Evolutionary conservation across 2,888 invertebrate species (phyloP).

Genomic region (Artemia sinica): DNA sequence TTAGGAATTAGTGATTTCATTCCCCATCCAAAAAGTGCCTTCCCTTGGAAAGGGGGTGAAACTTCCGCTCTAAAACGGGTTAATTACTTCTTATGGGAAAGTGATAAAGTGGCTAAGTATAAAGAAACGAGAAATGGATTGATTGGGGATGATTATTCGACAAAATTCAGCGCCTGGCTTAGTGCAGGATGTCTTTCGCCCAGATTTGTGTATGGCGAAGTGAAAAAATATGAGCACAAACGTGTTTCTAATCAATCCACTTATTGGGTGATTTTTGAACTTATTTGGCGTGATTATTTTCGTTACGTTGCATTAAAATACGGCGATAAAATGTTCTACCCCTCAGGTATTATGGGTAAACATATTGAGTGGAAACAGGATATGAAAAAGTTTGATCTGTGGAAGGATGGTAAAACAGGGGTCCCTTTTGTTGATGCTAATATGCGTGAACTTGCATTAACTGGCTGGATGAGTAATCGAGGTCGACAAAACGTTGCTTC

Average conservation of each 20-base stretch:
- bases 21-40: slow-evolving; percentile 23
- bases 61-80: slow-evolving; percentile 29
- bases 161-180: slow-evolving; percentile 25
- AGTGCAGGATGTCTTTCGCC: slow-evolving; percentile 24
- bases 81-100: slow-evolving; percentile 27
- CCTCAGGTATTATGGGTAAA: slow-evolving; percentile 25
- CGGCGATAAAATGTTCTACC: slow-evolving; percentile 25
- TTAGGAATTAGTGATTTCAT: slow-evolving; percentile 20
- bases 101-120: slow-evolving; percentile 23
- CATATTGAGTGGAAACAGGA: slow-evolving; percentile 24
- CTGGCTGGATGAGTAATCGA: slow-evolving; percentile 33
- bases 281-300: slow-evolving; percentile 25
- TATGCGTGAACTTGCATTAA: slow-evolving; percentile 31
- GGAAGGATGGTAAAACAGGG: slow-evolving; percentile 31
- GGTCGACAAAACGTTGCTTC: slow-evolving; percentile 33
- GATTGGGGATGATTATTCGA: slow-evolving; percentile 24
- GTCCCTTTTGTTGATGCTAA: slow-evolving; percentile 34
- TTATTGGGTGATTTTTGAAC: slow-evolving; percentile 25
- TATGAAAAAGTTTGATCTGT: slow-evolving; percentile 24
- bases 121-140: slow-evolving; percentile 25
- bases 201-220: slow-evolving; percentile 22
- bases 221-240: slow-evolving; percentile 22
- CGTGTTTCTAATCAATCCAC: slow-evolving; percentile 24
- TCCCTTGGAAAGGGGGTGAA: slow-evolving; percentile 31
- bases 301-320: slow-evolving; percentile 25